Base-by-base conservation (phyloP, 2,888 invertebrate species). In the Spilarctia lutea region DNA sequence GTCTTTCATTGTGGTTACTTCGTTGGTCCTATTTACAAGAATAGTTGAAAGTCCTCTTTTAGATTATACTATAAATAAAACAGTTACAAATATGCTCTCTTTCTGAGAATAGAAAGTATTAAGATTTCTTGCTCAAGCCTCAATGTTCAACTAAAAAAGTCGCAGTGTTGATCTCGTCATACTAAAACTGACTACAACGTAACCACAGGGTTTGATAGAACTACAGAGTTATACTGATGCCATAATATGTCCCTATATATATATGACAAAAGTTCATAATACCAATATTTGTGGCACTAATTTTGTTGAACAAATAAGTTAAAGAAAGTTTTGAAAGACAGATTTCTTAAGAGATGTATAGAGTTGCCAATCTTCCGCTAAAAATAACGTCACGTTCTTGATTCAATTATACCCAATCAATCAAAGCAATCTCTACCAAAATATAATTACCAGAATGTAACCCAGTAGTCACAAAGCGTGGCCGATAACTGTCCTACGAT, bases 401-500 rank as follows among this genome's bases (percentile, higher is more conserved):
- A 66, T 7, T n/a, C 24, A 52, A n/a, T n/a, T 67, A 52, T 24
- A 7, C 52, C n/a, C 13, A 10, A n/a, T n/a, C n/a, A n/a, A n/a
- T n/a, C 33, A 52, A 68, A 35, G 13, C n/a, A 73, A 68, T 66
- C 27, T 63, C 4, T 45, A 52, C n/a, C 65, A 72, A 73, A 68
- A 30, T 30, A 18, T 68, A 77, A 87, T 86, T 90, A 97, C 98
- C 98, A 98, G 87, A 97, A 97, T 11, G 97, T 97, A 18, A 98
- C 96, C 96, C 98, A 98, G 85, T 97, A 98, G 88, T 98, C 98
- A 13, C 97, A 97, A 0, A 97, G 96, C 60, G 97, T 98, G 0
- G 97, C 97, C 16, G 97, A 94, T 0, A 96, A 88, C 88, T 98
- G 97, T 0, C 97, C 96, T 16, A 97, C 77, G 0, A 97, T 77